Evolutionary conservation across 2,888 invertebrate genomes (phyloP), one percentile per base, ranked within the genome.

Genomic region (Zygothrica quintamaculata): DNA sequence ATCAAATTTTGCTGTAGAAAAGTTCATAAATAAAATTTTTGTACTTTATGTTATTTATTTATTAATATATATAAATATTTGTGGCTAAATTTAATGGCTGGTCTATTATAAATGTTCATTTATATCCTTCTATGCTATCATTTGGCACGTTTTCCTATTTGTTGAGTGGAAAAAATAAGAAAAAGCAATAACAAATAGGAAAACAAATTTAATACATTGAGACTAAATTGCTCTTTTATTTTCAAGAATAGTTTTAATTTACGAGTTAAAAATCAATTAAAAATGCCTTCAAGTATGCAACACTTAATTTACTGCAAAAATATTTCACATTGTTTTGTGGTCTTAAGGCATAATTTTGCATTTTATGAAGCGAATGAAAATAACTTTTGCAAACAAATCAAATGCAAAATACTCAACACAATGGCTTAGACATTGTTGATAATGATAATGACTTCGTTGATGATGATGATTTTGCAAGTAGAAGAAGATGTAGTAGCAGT

Each of bases 351-450:
- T 50, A 13, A 48, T 53, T 67, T 74, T 61, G 62, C 34, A 53
- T 61, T 74, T 64, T 69, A 12, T 56, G 53, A 66, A 53, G 61
- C 50, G 44, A 33, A 50, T 39, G 68, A 71, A 55, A 68, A 67
- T 73, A 68, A 77, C 74, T 74, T 74, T 65, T 29, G 51, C 39
- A 55, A 57, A 52, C 46, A 77, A n/a, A n/a, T 55, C 31, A 53
- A n/a, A n/a, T 50, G 29, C 33, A 52, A 11, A 42, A 39, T 16
- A 29, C 47, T 22, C 18, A n/a, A 5, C 18, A 22, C 18, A 48
- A 26, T 6, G 4, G 3, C 33, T 33, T 42, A 4, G 1, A 0
- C 8, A 5, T 6, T 9, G 31, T 7, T 25, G 7, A 9, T 1
- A 11, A 5, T 7, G 29, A n/a, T n/a, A n/a, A n/a, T n/a, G n/a